Evolutionary conservation across 2,113 vertebrate genomes (phyloP).

Genomic region (Agapornis roseicollis): DNA sequence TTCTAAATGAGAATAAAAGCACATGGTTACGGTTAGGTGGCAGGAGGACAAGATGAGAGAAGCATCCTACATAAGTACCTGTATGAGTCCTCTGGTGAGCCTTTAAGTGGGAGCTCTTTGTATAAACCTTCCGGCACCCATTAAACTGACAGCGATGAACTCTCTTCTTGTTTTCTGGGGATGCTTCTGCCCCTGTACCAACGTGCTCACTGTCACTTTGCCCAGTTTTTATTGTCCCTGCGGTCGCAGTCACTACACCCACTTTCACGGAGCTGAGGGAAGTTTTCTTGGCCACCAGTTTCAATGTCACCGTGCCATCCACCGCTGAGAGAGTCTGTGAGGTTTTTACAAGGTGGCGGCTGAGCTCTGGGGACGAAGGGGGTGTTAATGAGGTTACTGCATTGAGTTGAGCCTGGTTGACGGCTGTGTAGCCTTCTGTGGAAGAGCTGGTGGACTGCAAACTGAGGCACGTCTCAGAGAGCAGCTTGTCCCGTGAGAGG

Average conservation of each 20-base stretch:
- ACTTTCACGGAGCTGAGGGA: conserved; percentile 87
- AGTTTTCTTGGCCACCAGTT: conserved; percentile 93
- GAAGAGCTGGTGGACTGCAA: conserved; percentile 80
- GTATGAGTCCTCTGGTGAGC: conserved; percentile 99
- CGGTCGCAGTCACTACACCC: conserved; percentile 78
- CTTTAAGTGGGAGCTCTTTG: conserved; percentile 99
- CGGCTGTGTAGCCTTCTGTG: conserved; percentile 77
- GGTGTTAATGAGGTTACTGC: conserved; percentile 97
- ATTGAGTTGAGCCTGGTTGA: conserved; percentile 94
- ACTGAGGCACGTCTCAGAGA: conserved; percentile 78
- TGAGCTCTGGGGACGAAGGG: conserved; percentile 95
- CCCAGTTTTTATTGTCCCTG: conserved; percentile 75
- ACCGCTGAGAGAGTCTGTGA: conserved; percentile 88
- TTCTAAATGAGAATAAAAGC: conserved; percentile 20
- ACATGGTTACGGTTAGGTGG: background rate
- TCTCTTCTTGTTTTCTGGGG: conserved; percentile 96
- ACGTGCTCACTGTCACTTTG: conserved; percentile 87
- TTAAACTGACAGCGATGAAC: conserved; percentile 99
- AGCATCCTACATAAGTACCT: conserved; percentile 81
- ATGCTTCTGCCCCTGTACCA: conserved; percentile 76
- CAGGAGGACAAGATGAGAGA: conserved; percentile 34
- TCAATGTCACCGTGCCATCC: conserved; percentile 91
- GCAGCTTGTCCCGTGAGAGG: conserved; percentile 81
- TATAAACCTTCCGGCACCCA: conserved; percentile 98
- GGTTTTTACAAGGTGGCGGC: conserved; percentile 92